Evolutionary conservation across 2,888 invertebrate genomes (phyloP), one percentile per base, ranked within the genome.

Genomic region (Caenorhabditis sinica): DNA sequence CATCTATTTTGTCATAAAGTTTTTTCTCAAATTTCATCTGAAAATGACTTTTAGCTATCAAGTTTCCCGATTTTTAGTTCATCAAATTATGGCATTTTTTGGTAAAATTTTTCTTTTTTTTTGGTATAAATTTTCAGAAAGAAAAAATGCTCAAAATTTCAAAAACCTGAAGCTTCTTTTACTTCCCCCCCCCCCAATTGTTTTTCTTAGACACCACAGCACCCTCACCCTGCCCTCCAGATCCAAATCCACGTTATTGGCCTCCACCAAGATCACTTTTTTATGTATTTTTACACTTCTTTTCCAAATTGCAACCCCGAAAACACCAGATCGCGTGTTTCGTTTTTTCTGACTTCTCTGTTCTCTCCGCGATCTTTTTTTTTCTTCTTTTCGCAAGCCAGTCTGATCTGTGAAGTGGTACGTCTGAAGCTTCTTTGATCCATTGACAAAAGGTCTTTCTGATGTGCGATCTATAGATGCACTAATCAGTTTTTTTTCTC

Each of bases 401-500:
- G n/a, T 51, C 36, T 69, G 77, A 69, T 77, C 69, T 69, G 77
- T 77, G 77, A 69, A 69, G 77, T 77, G 28, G 76, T 51, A 56
- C 49, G 49, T 49, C 69, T 77, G 77, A 77, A 77, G 77, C 77
- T 77, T 77, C 77, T 77, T 71, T 77, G 77, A 69, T 77, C 60
- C 73, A 23, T 40, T 25, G 43, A 71, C 23, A 1, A 33, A 36
- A 40, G 13, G 0, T 15, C 23, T 25, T 2, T 17, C 49, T 73
- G 73, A 51, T 61, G 49, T 68, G 49, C 33, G 60, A 72, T 60
- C 45, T 60, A 43, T 58, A n/a, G n/a, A 49, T 49, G 74, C 74
- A 65, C 58, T 66, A 58, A 75, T 66, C 75, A 56, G 9, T 58
- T 58, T n/a, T n/a, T n/a, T n/a, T n/a, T n/a, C n/a, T n/a, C n/a